Conservation (phyloP, 2,888 invertebrate genomes). For the Drosophila atroscutellata region DNA sequence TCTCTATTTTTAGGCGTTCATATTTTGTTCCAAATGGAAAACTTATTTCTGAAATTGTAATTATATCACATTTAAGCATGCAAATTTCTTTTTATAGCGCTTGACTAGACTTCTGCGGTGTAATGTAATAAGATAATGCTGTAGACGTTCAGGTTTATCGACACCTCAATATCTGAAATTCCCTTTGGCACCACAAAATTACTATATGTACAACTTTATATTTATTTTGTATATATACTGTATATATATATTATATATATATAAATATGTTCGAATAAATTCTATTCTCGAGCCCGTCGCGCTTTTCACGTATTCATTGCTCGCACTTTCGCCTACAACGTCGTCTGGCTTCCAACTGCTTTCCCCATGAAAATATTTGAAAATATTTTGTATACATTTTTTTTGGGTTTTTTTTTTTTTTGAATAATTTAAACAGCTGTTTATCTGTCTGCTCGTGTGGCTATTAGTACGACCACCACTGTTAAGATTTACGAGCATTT, state of each 20-base stretch:
- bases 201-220: neutral
- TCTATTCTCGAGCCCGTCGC: slow-evolving; percentile 36
- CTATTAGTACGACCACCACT: slow-evolving; percentile 8
- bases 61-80: slow-evolving; percentile 66
- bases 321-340: slow-evolving; percentile 49
- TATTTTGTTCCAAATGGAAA: slow-evolving; percentile 55
- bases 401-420: slow-evolving; percentile 4
- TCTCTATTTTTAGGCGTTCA: slow-evolving; percentile 65
- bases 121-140: neutral
- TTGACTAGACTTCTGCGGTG: neutral
- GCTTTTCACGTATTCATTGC: slow-evolving; percentile 25
- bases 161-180: slow-evolving; percentile 5
- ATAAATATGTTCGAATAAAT: slow-evolving; percentile 13
- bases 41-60: slow-evolving; percentile 40
- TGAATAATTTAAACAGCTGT: slow-evolving; percentile 58
- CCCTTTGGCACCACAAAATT: neutral
- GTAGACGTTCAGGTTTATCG: neutral
- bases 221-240: slow-evolving; percentile 12
- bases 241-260: slow-evolving; percentile 22
- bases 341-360: slow-evolving; percentile 63
- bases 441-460: slow-evolving; percentile 8
- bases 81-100: slow-evolving; percentile 40
- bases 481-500: neutral
- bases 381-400: slow-evolving; percentile 56
- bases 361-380: slow-evolving; percentile 45